phyloP scores from a whole-genome alignment of 2,113 vertebrate genomes.

The Chaetorhynchus papuensis region DNA sequence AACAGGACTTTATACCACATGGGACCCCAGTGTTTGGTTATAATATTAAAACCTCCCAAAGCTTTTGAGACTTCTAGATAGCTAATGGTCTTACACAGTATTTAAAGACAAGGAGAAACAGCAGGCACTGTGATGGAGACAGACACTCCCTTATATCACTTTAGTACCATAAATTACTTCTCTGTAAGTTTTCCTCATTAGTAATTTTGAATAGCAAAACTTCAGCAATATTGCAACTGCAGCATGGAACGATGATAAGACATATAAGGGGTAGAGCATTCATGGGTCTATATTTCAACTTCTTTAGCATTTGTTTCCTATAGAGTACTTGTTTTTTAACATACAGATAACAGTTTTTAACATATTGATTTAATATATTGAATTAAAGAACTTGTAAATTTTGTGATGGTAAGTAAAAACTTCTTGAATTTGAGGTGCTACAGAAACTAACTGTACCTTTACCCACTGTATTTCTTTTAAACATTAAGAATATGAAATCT shows the following conservation, averaged over 20 bases:
- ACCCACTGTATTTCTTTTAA: slow-evolving; percentile 1
- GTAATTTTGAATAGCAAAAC: background rate
- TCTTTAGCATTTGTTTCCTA: background rate
- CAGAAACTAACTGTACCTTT: slow-evolving; percentile 1
- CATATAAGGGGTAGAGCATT: background rate
- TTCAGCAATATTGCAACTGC: background rate
- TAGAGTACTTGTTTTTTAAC: background rate
- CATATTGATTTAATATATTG: background rate
- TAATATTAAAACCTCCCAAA: background rate
- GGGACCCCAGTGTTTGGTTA: background rate
- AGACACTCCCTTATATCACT: background rate
- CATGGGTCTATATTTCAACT: background rate
- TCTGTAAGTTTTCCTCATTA: background rate
- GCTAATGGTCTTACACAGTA: background rate
- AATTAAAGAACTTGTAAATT: background rate
- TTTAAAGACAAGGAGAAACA: background rate
- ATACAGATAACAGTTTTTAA: background rate
- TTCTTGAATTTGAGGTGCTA: background rate
- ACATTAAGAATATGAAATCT: slow-evolving; percentile 37
- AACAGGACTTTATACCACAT: background rate
- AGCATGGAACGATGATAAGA: background rate
- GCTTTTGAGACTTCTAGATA: background rate
- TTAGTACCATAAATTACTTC: background rate
- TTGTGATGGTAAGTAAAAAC: background rate
- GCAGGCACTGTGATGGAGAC: background rate